Evolutionary conservation across 1,140 invertebrate genomes (phyloP), one percentile per base, ranked within the genome.

Genomic region (Musca vetustissima): DNA sequence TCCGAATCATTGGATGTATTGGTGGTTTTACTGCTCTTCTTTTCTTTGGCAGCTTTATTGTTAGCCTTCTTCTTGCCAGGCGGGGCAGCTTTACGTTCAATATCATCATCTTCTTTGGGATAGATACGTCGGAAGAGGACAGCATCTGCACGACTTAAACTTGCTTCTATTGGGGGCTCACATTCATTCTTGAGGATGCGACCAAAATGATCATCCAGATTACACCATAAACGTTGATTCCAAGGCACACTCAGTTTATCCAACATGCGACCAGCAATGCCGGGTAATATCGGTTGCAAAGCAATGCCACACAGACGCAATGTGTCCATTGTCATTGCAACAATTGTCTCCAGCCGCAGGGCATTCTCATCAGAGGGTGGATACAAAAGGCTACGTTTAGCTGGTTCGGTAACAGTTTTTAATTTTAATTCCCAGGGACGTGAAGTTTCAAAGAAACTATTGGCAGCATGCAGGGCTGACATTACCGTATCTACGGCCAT

Each of bases 361-460:
- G 72, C 64, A 53, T 82, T 76, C 13, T 72, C 59, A 65, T 59
- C 66, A 48, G 25, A 9, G 6, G 47, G 14, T 25, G 28, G 48
- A 15, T 36, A 50, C 6, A 50, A 36, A n/a, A 17, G 50, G n/a
- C 25, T 36, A 17, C 32, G 21, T 21, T 69, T 64, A 28, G 67
- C 22, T 25, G 32, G 64, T 19, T 19, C 25, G 1, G 25, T 43
- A 8, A 21, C 25, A 2, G 11, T 55, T 36, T 64, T 71, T n/a
- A 91, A 89, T n/a, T 85, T 87, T 55, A 98, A 85, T 71, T 90
- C 85, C 97, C 97, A 99, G 0, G 97, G 96, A 81, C 92, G 89
- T 67, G 91, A 86, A 7, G 89, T 83, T 73, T 97, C 89, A 70
- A 98, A 89, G 86, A 98, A 94, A 69, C 88, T 83, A 86, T 99